Conservation (phyloP, 2,113 vertebrate genomes). For the crab-eating macaque (Macaca fascicularis) region DNA sequence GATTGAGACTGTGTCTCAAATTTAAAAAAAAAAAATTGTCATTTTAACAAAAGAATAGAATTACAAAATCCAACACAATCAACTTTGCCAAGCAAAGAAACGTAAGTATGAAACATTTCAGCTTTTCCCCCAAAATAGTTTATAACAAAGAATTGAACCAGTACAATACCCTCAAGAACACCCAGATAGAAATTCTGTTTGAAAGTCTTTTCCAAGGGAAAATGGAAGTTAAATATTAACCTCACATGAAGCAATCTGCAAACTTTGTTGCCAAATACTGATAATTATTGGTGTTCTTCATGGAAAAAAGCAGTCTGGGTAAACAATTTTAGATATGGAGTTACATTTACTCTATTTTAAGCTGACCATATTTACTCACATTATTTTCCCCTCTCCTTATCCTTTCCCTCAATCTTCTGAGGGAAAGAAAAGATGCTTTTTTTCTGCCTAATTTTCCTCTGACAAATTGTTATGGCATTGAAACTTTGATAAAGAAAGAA, state of each 20-base stretch:
- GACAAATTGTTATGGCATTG: not conserved
- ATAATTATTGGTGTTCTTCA: slow-evolving; percentile 36
- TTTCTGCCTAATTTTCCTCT: not conserved
- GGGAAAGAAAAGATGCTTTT: not conserved
- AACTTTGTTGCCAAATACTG: slow-evolving; percentile 61
- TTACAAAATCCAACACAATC: slow-evolving; percentile 29
- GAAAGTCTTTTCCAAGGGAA: slow-evolving; percentile 76
- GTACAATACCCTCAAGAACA: not conserved
- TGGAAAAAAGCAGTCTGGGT: not conserved
- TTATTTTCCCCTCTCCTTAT: not conserved
- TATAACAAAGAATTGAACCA: slow-evolving; percentile 14
- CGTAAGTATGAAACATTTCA: not conserved
- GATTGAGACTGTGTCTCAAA: too few species aligned
- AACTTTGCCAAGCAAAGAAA: slow-evolving; percentile 5
- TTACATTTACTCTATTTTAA: not conserved
- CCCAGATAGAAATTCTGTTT: slow-evolving; percentile 56
- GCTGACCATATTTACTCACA: not conserved
- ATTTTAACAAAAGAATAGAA: slow-evolving; percentile 20
- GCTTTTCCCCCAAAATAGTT: not conserved
- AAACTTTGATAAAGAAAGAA: not conserved
- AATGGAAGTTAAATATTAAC: slow-evolving; percentile 77
- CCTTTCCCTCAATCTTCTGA: not conserved
- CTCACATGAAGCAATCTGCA: slow-evolving; percentile 50
- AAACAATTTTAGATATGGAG: not conserved
- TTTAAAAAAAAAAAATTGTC: not conserved